Conservation (phyloP, 2,797 vertebrate genomes). For the Chromobotia macracanthus region DNA sequence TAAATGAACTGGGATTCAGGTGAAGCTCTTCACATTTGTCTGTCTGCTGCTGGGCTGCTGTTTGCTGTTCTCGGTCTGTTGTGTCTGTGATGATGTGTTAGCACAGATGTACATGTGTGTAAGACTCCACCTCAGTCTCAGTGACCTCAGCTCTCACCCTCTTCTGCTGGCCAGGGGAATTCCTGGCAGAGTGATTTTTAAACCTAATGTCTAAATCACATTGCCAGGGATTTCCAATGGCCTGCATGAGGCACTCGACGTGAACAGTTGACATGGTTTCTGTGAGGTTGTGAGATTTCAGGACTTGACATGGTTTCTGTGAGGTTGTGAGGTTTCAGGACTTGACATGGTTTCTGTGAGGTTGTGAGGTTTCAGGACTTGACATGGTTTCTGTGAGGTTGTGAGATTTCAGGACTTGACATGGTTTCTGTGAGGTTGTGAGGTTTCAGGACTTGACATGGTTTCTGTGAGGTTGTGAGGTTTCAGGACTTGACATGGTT, state of each 20-base stretch:
- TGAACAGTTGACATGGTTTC: background rate
- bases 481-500: no score
- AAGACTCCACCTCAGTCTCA: slow-evolving; percentile 18
- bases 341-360: no score
- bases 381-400: no score
- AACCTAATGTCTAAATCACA: slow-evolving; percentile 89
- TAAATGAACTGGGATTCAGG: no score
- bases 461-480: no score
- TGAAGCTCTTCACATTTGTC: background rate
- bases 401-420: no score
- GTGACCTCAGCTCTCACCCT: slow-evolving; percentile 37
- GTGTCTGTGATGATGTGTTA: slow-evolving; percentile 16
- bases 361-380: no score
- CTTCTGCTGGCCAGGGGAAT: slow-evolving; percentile 88
- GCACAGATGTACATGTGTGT: slow-evolving; percentile 17
- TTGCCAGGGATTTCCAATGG: slow-evolving; percentile 99
- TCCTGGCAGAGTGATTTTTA: slow-evolving; percentile 98
- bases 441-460: no score
- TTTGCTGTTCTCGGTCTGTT: background rate
- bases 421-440: no score
- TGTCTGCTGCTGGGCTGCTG: slow-evolving; percentile 13
- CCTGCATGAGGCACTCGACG: slow-evolving; percentile 74
- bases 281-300: no score
- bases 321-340: no score
- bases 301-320: no score